Evolutionary conservation across 2,888 invertebrate genomes (phyloP), one percentile per base, ranked within the genome.

Genomic region (Willowsia nigromaculata): DNA sequence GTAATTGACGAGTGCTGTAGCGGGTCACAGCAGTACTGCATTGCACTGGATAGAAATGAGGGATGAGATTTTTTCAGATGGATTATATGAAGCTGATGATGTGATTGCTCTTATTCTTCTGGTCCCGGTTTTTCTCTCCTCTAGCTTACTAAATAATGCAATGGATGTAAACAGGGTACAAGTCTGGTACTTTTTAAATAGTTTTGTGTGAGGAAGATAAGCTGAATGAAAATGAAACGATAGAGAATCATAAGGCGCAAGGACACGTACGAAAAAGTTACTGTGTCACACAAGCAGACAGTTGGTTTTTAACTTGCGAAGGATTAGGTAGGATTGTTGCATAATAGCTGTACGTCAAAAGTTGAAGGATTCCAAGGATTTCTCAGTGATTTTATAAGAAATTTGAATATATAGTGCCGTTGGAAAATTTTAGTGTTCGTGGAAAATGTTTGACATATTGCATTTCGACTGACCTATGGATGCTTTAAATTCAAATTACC

Each of bases 1-100:
- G 76, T 78, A 76, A 85, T 85, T 85, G 85, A 62, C n/a, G 85
- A 85, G 76, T 85, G 85, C 65, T 59, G 84, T 78, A 78, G 74
- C 85, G 85, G 74, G 85, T 85, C 74, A 85, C 18, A n/a, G n/a
- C n/a, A n/a, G n/a, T n/a, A 62, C 53, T 33, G n/a, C 15, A 7
- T 27, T 68, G 56, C 43, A 43, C 37, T 74, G 74, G 18, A 65
- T n/a, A 68, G 11, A 15, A 25, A 56, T 53, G 56, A 74, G 84
- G 56, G 83, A 62, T 76, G 85, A 85, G 74, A 84, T 84, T 84
- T 82, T 68, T 53, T 40, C 18, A 74, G 40, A 40, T 56, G 85
- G 85, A 85, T 84, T 74, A 59, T 76, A 62, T 76, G 76, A 40
- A 74, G 56, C 56, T 76, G 40, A 56, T 85, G 22, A 30, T 85